Evolutionary conservation across 2,888 invertebrate genomes (phyloP).

Genomic region (Itoplectis maculator): DNA sequence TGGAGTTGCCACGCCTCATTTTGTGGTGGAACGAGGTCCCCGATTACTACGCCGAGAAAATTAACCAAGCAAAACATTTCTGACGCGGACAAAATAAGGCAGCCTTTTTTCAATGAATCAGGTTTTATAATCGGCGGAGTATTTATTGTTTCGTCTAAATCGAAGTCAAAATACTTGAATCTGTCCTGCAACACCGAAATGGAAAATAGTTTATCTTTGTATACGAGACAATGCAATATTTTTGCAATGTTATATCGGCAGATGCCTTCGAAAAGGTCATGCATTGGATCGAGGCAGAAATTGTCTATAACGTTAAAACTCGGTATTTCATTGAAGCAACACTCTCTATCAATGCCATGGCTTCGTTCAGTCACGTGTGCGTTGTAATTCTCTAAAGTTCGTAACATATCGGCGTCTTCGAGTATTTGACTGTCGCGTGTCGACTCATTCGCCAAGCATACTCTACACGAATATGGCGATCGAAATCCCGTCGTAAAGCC

Average conservation of each 20-base stretch:
- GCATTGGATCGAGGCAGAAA: constrained; percentile 54
- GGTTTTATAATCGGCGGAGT: too few species aligned
- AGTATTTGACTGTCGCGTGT: constrained; percentile 47
- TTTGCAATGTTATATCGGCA: constrained; percentile 63
- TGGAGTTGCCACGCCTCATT: constrained; percentile 63
- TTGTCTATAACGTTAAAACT: constrained; percentile 59
- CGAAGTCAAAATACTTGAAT: too few species aligned
- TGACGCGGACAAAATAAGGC: too few species aligned
- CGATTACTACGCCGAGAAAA: too few species aligned
- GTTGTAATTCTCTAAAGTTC: constrained; percentile 64
- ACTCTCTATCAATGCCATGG: constrained; percentile 68
- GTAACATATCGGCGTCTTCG: constrained; percentile 54
- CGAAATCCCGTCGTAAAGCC: constrained; percentile 57
- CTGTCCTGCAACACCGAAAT: too few species aligned
- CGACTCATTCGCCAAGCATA: constrained; percentile 64
- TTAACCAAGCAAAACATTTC: too few species aligned
- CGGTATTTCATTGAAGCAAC: constrained; percentile 62
- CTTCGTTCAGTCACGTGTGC: constrained; percentile 45
- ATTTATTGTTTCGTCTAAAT: too few species aligned
- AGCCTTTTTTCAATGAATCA: too few species aligned
- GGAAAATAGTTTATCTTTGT: too few species aligned
- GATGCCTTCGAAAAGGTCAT: constrained; percentile 65
- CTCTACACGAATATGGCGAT: constrained; percentile 68
- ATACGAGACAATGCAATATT: too few species aligned
- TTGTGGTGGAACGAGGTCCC: constrained; percentile 55